Evolutionary conservation across 1,140 invertebrate genomes (phyloP).

Genomic region (Rhyzopertha dominica): DNA sequence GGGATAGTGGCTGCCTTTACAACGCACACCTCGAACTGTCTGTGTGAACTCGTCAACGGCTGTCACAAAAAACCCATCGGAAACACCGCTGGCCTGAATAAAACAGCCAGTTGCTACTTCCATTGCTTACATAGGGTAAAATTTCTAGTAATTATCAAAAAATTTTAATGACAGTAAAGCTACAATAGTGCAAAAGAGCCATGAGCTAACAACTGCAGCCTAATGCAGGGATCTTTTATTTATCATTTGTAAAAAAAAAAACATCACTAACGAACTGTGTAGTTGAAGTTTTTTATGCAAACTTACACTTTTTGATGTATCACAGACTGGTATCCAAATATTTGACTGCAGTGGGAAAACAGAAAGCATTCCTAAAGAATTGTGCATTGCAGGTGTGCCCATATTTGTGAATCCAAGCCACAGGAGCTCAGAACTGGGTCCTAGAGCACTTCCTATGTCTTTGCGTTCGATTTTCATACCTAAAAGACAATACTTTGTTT

Average conservation of each 20-base stretch:
- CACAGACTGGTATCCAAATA: constrained; percentile 74
- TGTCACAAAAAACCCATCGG: constrained; percentile 78
- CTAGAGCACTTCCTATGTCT: constrained; percentile 61
- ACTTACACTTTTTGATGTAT: constrained; percentile 63
- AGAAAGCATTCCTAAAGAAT: constrained; percentile 62
- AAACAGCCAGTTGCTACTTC: no score
- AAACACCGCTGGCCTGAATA: constrained; percentile 60
- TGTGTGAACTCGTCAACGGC: constrained; percentile 70
- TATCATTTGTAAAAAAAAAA: no score
- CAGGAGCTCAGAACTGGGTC: constrained; percentile 59
- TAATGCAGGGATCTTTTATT: no score
- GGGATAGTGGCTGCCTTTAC: constrained; percentile 84
- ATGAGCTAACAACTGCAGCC: no score
- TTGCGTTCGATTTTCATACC: constrained; percentile 51
- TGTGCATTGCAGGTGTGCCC: constrained; percentile 64
- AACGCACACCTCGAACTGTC: constrained; percentile 74
- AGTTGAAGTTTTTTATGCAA: constrained; percentile 13
- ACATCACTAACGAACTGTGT: no score
- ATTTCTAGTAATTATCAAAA: no score
- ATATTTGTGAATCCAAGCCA: constrained; percentile 84
- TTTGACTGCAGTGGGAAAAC: constrained; percentile 59
- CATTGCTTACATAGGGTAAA: no score
- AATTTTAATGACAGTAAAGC: no score
- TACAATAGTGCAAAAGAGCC: no score
- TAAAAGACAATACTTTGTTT: no score